phyloP scores from a whole-genome alignment of 2,888 invertebrate species.

The Elmis aenea region DNA sequence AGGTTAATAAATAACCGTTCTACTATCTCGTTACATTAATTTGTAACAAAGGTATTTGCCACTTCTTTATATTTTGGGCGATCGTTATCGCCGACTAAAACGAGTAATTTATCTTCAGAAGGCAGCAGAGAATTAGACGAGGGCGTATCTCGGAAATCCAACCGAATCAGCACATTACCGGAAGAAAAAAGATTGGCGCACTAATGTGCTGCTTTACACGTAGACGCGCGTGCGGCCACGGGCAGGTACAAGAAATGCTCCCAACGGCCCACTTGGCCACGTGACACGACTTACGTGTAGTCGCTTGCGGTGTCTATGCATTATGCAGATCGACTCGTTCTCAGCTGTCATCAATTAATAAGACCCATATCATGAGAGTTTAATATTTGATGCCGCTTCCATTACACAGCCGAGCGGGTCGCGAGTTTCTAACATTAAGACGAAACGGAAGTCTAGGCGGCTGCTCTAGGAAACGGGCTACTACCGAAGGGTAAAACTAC shows the following conservation, averaged over 20 bases:
- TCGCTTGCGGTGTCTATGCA: slow-evolving; percentile 34
- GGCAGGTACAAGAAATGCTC: slow-evolving; percentile 23
- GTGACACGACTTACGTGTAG: slow-evolving; percentile 27
- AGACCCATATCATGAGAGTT: slow-evolving; percentile 48
- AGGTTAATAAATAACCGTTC: slow-evolving; percentile 26
- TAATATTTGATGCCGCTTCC: slow-evolving; percentile 47
- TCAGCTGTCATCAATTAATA: slow-evolving; percentile 50
- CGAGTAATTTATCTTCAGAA: slow-evolving; percentile 44
- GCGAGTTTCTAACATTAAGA: slow-evolving; percentile 16
- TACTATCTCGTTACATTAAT: slow-evolving; percentile 36
- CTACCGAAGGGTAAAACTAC: slow-evolving; percentile 3
- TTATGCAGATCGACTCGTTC: slow-evolving; percentile 43
- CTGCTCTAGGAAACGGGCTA: slow-evolving; percentile 5
- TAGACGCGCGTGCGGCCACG: slow-evolving; percentile 17
- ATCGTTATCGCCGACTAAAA: slow-evolving; percentile 43
- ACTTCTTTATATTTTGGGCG: slow-evolving; percentile 41
- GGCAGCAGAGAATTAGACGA: slow-evolving; percentile 34
- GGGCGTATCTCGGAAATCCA: slow-evolving; percentile 35
- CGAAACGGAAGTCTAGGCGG: slow-evolving; percentile 19
- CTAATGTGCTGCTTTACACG: slow-evolving; percentile 29
- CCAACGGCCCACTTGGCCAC: slow-evolving; percentile 34
- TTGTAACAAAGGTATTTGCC: slow-evolving; percentile 40
- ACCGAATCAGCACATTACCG: slow-evolving; percentile 40
- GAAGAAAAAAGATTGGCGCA: slow-evolving; percentile 33
- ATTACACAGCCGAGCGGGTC: slow-evolving; percentile 31